Base-by-base conservation (phyloP, 2,797 vertebrate species). In the Anguilla obscura region DNA sequence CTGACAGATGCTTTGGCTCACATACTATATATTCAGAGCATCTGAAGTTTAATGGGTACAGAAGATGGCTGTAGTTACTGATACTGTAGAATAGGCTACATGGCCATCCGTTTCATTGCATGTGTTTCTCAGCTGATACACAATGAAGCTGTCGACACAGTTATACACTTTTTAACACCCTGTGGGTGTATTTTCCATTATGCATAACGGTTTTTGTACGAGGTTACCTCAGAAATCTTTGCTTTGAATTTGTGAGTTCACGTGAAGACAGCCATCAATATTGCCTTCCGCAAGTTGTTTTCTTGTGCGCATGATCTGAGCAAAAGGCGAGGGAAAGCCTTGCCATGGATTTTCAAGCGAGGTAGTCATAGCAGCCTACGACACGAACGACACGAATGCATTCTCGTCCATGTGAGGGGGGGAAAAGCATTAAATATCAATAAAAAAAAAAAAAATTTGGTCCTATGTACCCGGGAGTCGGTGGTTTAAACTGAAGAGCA, bases 241-340 rank as follows among this genome's bases (percentile, higher is more conserved):
- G 45, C 50, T 27, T 84, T 58, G 7, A 54, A 40, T 80, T 10
- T 80, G 58, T 18, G 30, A 52, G n/a, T 24, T 48, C 40, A 82
- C 33, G 40, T 36, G 60, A 63, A 40, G 14, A 87, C 66, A 87
- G 82, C 80, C 80, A 63, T 52, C 83, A 30, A 84, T 50, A 58
- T 84, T 56, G 21, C 83, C 24, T 36, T 36, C 52, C 27, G 12
- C 83, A 21, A 60, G 82, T 63, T 69, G 60, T 84, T 66, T 82
- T 56, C 71, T 60, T 60, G 58, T 89, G 89, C 91, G 92, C 92
- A 92, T 93, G 91, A 90, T 88, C 92, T 85, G 85, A 87, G 74
- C 84, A 76, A 84, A 83, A 74, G 33, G 71, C 88, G 80, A 63
- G 76, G 66, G 58, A 33, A 30, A 56, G 86, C 79, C 48, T 85